Base-by-base conservation (phyloP, 2,113 vertebrate species). In the Spea bombifrons region DNA sequence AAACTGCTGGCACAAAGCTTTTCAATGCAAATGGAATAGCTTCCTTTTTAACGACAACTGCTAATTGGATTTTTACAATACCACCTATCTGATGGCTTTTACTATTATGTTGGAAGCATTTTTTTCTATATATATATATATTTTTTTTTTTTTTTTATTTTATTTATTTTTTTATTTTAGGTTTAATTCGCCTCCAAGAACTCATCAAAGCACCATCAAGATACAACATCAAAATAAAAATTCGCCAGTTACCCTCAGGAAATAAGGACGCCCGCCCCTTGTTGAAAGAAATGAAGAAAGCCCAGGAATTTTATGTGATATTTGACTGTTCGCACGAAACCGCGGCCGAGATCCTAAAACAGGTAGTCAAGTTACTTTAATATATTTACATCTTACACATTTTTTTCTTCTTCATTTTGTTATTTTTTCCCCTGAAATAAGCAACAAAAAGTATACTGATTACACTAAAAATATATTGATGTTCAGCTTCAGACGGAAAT, bases 141-240 rank as follows among this genome's bases (percentile, higher is more conserved):
- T 81, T 80, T 71, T 52, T 43, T 70, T 43, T n/a, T 5, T 47
- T 78, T 76, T 83, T 81, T 72, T 66, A 66, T 57, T n/a, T 30
- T 57, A 47, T 52, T 43, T 88, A 84, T 83, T 84, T 74, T 50
- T 68, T 55, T 61, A 61, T 43, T 44, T 80, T 83, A 99, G 97
- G 97, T 82, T 91, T 99, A 71, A 98, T 99, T 85, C 97, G 96
- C 83, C 88, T 99, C 84, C 97, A 99, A 87, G 97, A 99, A 90
- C 89, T 99, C 89, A 99, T 99, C 92, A 98, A 99, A 92, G 97
- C 97, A 83, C 97, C 97, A 52, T 98, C 97, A 83, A 93, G 97
- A 82, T 98, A 96, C 86, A 97, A 94, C 89, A 98, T 99, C 69
- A 98, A 97, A 87, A 96, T 99, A 82, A 97, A 97, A 90, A 98